phyloP scores from a whole-genome alignment of 2,113 vertebrate species.

The Myxocyprinus asiaticus region DNA sequence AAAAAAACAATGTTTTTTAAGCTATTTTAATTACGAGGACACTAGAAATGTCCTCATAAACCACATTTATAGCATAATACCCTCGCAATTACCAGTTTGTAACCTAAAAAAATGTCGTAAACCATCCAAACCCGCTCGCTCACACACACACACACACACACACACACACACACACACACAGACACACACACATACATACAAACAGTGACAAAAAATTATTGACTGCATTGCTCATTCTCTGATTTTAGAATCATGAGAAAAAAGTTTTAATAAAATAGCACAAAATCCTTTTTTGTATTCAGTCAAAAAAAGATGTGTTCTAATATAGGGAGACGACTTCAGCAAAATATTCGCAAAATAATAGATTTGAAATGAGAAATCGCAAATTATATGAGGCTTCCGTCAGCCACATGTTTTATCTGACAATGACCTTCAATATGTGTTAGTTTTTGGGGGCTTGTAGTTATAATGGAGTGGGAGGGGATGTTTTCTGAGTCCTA shows the following conservation, averaged over 20 bases:
- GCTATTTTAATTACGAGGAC: no score
- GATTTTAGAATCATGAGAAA: not conserved
- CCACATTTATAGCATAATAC: no score
- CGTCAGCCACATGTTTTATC: not conserved
- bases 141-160: no score
- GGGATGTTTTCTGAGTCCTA: not conserved
- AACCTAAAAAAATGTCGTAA: no score
- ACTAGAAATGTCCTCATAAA: no score
- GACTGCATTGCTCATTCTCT: slow-evolving; percentile 1
- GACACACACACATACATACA: no score
- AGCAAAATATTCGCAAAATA: not conserved
- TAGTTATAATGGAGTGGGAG: not conserved
- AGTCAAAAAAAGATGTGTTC: not conserved
- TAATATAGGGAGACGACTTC: not conserved
- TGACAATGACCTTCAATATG: slow-evolving; percentile 39
- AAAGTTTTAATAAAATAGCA: not conserved
- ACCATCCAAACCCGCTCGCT: no score
- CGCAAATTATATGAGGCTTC: not conserved
- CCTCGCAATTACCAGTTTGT: no score
- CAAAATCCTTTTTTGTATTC: not conserved
- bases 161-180: no score
- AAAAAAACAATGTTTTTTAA: no score
- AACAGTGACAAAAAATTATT: no score
- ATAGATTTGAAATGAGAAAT: slow-evolving; percentile 4
- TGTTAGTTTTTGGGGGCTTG: not conserved